Percentiles rank a stretch among this genome's conserved stretches.
Conservation (phyloP, 1,140 invertebrate genomes). For the Dendrolimus kikuchii region DNA sequence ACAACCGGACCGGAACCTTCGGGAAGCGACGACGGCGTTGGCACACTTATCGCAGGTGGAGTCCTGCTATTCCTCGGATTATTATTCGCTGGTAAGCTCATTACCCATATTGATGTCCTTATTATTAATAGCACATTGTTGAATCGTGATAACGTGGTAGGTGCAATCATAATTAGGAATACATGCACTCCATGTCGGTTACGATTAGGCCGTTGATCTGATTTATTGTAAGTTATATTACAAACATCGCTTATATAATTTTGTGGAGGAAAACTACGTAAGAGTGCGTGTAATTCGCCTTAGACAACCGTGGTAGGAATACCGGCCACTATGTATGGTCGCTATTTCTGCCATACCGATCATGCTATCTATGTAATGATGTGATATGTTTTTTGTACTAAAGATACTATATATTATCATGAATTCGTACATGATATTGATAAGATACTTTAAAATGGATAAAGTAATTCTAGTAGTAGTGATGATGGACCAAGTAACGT, state of each 20-base stretch:
- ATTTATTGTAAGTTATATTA: neutral
- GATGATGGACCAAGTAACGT: no score
- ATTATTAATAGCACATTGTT: neutral
- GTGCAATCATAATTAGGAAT: neutral
- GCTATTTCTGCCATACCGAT: no score
- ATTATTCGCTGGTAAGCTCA: constrained; percentile 48
- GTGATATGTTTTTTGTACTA: no score
- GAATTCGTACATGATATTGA: no score
- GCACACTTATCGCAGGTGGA: constrained; percentile 54
- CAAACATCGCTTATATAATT: constrained; percentile 1
- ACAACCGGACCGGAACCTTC: constrained; percentile 33
- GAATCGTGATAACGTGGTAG: no score
- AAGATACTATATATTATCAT: no score
- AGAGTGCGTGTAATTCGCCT: neutral
- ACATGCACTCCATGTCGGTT: no score
- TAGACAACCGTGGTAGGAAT: no score
- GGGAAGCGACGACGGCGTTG: constrained; percentile 41
- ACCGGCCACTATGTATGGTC: no score
- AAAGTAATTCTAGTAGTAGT: no score
- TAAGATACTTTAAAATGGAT: no score
- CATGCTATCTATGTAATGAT: no score
- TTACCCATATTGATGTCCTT: neutral
- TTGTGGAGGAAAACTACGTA: neutral
- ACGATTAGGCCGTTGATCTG: neutral
- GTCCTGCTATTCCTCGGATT: constrained; percentile 54